A percentile compares a stretch with the other conserved stretches of the same genome.
These are phyloP conservation scores for Ladona fulva DNA, from an alignment of 1,140 invertebrate species.

Conservation along the genomic window DNA sequence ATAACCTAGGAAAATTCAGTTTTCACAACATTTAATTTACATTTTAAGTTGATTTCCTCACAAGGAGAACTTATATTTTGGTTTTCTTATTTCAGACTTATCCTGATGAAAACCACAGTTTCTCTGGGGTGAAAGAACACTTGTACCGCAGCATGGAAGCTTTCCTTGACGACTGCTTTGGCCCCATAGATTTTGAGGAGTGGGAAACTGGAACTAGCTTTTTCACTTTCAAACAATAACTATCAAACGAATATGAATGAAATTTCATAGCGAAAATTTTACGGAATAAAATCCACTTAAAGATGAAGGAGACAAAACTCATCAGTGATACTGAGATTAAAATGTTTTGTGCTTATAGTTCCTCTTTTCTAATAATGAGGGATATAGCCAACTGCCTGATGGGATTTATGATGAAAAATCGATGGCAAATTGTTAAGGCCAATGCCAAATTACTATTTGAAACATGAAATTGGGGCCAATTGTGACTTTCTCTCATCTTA, in stretches of 20 bases:
- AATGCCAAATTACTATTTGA: not conserved
- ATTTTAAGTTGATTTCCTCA: too few relatives aligned
- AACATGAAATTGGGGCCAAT: slow-evolving; percentile 2
- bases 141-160: slow-evolving; percentile 73
- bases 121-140: slow-evolving; percentile 58
- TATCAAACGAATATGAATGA: not conserved
- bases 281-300: not conserved
- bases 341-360: not conserved
- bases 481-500: not conserved
- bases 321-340: not conserved
- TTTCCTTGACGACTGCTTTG: slow-evolving; percentile 76
- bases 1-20: too few relatives aligned
- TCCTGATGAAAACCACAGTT: slow-evolving; percentile 69
- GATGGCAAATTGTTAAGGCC: not conserved
- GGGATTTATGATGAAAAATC: not conserved
- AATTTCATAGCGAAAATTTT: not conserved
- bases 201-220: slow-evolving; percentile 43
- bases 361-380: not conserved
- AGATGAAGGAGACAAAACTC: not conserved
- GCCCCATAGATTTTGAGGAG: slow-evolving; percentile 56
- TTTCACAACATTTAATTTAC: too few relatives aligned
- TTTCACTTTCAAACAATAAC: slow-evolving; percentile 17
- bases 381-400: not conserved
- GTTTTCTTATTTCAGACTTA: slow-evolving; percentile 52
- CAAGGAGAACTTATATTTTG: too few relatives aligned